These are phyloP conservation scores for Bombus difficillimus DNA, from an alignment of 1,140 invertebrate genomes.

Conservation along the genomic window DNA sequence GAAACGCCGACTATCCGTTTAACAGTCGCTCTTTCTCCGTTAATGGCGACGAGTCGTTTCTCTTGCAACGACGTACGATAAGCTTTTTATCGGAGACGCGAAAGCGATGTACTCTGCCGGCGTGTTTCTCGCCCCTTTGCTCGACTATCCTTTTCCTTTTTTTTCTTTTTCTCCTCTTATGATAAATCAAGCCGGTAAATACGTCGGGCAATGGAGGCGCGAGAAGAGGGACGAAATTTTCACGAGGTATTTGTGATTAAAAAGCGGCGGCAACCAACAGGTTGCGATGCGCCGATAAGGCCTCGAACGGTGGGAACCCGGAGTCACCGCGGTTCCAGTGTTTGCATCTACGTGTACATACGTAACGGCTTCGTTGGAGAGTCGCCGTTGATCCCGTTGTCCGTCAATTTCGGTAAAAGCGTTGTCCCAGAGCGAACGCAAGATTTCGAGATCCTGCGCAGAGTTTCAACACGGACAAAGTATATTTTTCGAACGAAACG, in stretches of 20 bases:
- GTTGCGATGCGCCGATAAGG: constrained; percentile 11
- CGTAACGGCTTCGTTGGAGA: background rate
- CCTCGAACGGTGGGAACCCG: background rate
- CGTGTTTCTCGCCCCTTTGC: background rate
- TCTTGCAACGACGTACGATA: background rate
- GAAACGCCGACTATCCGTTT: background rate
- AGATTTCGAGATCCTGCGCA: no score
- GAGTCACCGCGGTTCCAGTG: background rate
- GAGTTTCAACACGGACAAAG: no score
- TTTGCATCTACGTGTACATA: background rate
- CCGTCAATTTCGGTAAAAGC: background rate
- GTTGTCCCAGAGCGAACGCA: background rate
- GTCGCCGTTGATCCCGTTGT: background rate
- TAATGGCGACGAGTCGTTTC: background rate
- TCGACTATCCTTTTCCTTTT: background rate
- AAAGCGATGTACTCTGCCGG: background rate
- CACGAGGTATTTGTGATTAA: background rate
- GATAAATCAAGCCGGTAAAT: background rate
- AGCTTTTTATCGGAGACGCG: background rate
- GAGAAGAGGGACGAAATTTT: background rate
- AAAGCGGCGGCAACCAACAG: constrained; percentile 14
- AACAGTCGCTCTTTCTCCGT: background rate
- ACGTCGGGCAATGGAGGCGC: background rate
- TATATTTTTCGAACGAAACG: no score
- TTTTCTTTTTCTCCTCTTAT: background rate